Percentiles rank a stretch among this genome's conserved stretches.
Evolutionary conservation across 2,797 vertebrate genomes (phyloP).

Genomic region (Sebastes taczanowskii): DNA sequence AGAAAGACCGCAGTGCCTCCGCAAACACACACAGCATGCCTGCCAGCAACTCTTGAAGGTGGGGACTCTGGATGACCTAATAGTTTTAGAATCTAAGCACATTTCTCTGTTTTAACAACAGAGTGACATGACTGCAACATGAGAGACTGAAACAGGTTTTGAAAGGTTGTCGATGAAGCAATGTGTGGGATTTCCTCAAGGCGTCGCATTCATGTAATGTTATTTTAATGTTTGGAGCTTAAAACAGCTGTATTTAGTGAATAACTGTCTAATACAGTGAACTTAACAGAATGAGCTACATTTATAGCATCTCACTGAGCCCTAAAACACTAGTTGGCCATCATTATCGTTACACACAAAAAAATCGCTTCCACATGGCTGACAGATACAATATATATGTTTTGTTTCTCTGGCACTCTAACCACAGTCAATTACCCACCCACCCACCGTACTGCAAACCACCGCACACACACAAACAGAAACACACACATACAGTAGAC

Average conservation of each 20-base stretch:
- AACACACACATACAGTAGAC: slow-evolving; percentile 42
- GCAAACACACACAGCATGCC: slow-evolving; percentile 77
- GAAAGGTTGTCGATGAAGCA: slow-evolving; percentile 26
- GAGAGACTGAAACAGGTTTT: slow-evolving; percentile 17
- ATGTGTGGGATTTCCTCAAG: slow-evolving; percentile 17
- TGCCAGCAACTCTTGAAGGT: slow-evolving; percentile 68
- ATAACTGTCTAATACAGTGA: slow-evolving; percentile 24
- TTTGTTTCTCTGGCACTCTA: slow-evolving; percentile 26
- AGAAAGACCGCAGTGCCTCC: slow-evolving; percentile 68
- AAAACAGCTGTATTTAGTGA: slow-evolving; percentile 29
- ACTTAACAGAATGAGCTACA: slow-evolving; percentile 34
- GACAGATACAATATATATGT: slow-evolving; percentile 36
- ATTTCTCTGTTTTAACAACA: slow-evolving; percentile 46
- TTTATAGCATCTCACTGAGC: slow-evolving; percentile 35
- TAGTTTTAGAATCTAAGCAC: slow-evolving; percentile 57
- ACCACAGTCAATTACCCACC: slow-evolving; percentile 29
- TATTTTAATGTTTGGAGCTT: slow-evolving; percentile 33
- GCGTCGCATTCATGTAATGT: slow-evolving; percentile 19
- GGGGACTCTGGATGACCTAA: slow-evolving; percentile 66
- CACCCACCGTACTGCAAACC: slow-evolving; percentile 2
- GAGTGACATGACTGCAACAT: slow-evolving; percentile 40
- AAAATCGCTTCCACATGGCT: slow-evolving; percentile 47
- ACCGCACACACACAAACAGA: slow-evolving; percentile 32
- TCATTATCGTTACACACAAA: slow-evolving; percentile 8
- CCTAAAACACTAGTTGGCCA: slow-evolving; percentile 38